Percentiles rank a stretch among this genome's conserved stretches.
Conservation (phyloP, 2,113 vertebrate species). For the Eolophus roseicapilla region DNA sequence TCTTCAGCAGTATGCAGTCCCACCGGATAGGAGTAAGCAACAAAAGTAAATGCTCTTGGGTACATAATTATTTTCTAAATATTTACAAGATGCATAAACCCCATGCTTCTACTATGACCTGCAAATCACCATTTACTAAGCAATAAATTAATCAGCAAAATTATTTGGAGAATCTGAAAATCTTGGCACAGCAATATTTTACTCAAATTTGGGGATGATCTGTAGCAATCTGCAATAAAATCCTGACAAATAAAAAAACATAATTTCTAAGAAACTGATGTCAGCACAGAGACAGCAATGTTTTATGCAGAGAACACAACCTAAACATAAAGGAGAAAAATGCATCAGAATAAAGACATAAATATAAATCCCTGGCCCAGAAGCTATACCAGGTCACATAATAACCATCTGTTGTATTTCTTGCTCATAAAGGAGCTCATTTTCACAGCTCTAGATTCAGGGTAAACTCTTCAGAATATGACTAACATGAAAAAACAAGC, state of each 20-base stretch:
- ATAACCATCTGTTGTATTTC: background rate
- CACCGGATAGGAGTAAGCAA: background rate
- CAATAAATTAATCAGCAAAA: background rate
- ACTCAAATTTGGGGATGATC: background rate
- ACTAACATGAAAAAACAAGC: background rate
- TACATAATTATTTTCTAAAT: background rate
- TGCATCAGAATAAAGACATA: background rate
- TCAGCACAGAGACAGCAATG: background rate
- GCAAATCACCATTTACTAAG: background rate
- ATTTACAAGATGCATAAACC: background rate
- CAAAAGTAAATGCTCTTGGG: background rate
- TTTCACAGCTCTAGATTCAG: background rate
- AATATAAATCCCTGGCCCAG: background rate
- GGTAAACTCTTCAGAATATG: background rate
- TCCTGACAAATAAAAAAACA: background rate
- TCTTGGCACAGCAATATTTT: background rate
- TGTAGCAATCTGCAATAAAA: background rate
- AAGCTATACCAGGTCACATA: background rate
- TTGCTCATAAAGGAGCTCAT: background rate
- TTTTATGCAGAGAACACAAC: background rate
- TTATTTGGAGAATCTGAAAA: background rate
- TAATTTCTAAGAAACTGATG: background rate
- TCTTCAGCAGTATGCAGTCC: background rate
- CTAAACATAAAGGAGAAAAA: background rate
- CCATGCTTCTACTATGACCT: background rate